Base-by-base conservation (phyloP, 1,140 invertebrate genomes). In the Manduca sexta region DNA sequence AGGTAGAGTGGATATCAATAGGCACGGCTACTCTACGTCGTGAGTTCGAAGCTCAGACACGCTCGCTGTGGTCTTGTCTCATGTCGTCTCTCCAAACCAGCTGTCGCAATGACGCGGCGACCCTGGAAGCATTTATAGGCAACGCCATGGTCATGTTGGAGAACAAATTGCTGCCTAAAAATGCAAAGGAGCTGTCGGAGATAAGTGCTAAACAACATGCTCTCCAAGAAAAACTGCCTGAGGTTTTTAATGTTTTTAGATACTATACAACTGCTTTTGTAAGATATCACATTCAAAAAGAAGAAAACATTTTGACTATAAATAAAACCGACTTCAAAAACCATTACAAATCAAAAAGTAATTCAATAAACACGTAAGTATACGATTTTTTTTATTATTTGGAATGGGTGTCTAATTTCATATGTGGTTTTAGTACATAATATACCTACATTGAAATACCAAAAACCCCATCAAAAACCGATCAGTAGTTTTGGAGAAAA, bases 1-100 rank as follows among this genome's bases (percentile, higher is more conserved):
- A 92, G 70, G 89, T 98, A 52, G 95, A 95, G 42, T 97, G 95
- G 86, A 94, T 92, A 53, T 81, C 88, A 1, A 87, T 91, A 3
- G 88, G 90, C 40, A 86, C 90, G 12, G 71, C 86, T 15, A 85
- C 88, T 1, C 60, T 91, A 1, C 80, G 97, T 47, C 91, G 92
- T 11, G 95, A 97, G 60, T 92, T 99, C 18, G 97, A 99, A 80
- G 92, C 94, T 4, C 92, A 97, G 26, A 94, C 98, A 49, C 89
- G 95, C 45, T 91, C 92, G 40, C 92, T 97, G 59, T 98, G 97
- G 94, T 94, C 97, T 70, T 90, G 93, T 10, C 86, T 99, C 37
- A 89, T 93, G 8, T 90, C 90, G 33, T 93, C 94, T 13, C 85
- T 99, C 34, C 91, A 94, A 49, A 88, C 91, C 30, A 89, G 88